Base-by-base conservation (phyloP, 2,797 vertebrate species). In the Galago senegalensis region DNA sequence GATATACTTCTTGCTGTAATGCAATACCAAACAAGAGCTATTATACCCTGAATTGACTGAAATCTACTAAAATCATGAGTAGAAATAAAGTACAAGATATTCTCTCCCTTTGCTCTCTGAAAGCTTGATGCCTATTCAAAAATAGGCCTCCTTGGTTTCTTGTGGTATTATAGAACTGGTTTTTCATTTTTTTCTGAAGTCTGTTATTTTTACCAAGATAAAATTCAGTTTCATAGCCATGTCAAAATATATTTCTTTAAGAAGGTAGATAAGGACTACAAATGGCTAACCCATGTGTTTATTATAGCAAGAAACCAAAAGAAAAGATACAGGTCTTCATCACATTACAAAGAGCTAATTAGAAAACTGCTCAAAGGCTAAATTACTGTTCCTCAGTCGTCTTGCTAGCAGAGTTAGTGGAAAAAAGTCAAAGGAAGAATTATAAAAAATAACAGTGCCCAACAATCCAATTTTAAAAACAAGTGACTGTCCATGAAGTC, bases 81-180 rank as follows among this genome's bases (percentile, higher is more conserved):
- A 27, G 20, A 96, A 95, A 90, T 90, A 79, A 91, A 94, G 84
- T 77, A 70, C 49, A 89, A 86, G 29, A 91, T 65, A 94, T 37
- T 80, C 7, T 70, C 34, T 91, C 14, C 20, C 8, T 79, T 25
- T 77, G 46, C 9, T 83, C 16, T n/a, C 69, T 91, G 56, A 90
- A 97, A 96, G 67, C 18, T 84, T 56, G 86, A 93, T 81, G n/a
- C 5, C 5, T 53, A 85, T 73, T 91, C 1, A 85, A 84, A 96
- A 95, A 87, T 21, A 83, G 53, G 17, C 1, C 61, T 90, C 37
- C 18, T 87, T 84, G 34, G 4, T 83, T 93, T 97, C 49, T 31
- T 82, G 25, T 65, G 23, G 9, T 80, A 89, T 75, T 88, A 69
- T 1, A 87, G n/a, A 92, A 94, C 34, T 82, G 56, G 60, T 29